Base-by-base conservation (phyloP, 2,113 vertebrate genomes). In the Chascanopsetta lugubris region DNA sequence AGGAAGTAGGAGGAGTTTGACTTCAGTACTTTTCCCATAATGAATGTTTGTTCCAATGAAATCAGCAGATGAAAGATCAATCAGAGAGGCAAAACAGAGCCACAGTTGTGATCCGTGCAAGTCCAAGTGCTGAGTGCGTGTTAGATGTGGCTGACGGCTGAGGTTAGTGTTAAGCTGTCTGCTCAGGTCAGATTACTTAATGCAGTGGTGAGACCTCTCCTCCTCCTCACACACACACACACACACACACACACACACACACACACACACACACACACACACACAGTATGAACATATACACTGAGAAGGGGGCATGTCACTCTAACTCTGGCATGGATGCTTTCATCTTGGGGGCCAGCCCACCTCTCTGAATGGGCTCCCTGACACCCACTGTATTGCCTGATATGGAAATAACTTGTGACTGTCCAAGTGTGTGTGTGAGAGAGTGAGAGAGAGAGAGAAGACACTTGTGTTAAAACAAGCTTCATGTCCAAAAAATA, bases 361-460 rank as follows among this genome's bases (percentile, higher is more conserved):
- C 72, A 48, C 58, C 58, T 72, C 64, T 58, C 45, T 71, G 50
- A 81, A 69, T 58, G 77, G 48, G 49, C 69, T 36, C 32, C 30
- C 65, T 27, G 20, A 42, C 64, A 18, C 45, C 60, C 50, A 57
- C 69, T 80, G 22, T 62, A 80, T 82, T 75, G 57, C 77, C 83
- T 76, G 76, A 87, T 86, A 87, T 85, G 84, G 82, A 71, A 75
- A 74, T 72, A 79, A 65, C 43, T 57, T 20, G 68, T 61, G 65
- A 66, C 61, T 76, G 53, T 65, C 40, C 70, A 75, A 58, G 63
- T 20, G 55, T 56, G 47, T 51, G 53, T 20, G 53, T 64, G 56
- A 40, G 42, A 46, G 61, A 38, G 48, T 10, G 45, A n/a, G n/a
- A n/a, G n/a, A n/a, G 56, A 40, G 42, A 46, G 61, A 38, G 48